phyloP scores from a whole-genome alignment of 2,797 vertebrate species.

The Argentina silus region DNA sequence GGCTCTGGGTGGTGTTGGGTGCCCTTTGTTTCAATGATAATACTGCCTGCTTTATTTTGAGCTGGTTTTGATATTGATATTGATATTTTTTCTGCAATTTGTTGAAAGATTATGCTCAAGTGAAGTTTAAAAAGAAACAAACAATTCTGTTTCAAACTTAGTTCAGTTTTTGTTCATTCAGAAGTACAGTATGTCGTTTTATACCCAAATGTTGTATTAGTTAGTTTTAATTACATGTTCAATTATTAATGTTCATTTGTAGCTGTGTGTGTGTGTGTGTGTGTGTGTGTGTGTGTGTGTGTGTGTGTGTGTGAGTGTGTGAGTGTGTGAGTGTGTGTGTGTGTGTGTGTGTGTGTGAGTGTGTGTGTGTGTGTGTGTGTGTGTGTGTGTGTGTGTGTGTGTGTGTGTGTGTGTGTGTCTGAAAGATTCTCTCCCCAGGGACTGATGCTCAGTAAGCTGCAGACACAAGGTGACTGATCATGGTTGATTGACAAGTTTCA shows the following conservation, averaged over 20 bases:
- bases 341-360: background rate
- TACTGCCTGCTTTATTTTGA: conserved; percentile 1
- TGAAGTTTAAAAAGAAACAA: background rate
- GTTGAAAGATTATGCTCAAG: background rate
- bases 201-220: background rate
- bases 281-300: background rate
- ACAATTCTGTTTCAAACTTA: background rate
- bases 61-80: background rate
- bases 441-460: conserved; percentile 63
- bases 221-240: no score
- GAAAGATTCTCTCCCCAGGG: conserved; percentile 18
- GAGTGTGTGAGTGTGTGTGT: background rate
- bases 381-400: background rate
- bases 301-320: no score
- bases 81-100: background rate
- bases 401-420: conserved; percentile 20
- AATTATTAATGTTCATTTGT: background rate
- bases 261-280: background rate
- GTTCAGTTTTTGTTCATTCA: background rate
- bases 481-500: conserved; percentile 66
- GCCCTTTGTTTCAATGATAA: conserved; percentile 27
- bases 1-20: background rate
- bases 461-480: conserved; percentile 35
- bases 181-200: background rate
- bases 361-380: background rate